Conservation (phyloP, 2,113 vertebrate species). For the Brachionichthys hirsutus region DNA sequence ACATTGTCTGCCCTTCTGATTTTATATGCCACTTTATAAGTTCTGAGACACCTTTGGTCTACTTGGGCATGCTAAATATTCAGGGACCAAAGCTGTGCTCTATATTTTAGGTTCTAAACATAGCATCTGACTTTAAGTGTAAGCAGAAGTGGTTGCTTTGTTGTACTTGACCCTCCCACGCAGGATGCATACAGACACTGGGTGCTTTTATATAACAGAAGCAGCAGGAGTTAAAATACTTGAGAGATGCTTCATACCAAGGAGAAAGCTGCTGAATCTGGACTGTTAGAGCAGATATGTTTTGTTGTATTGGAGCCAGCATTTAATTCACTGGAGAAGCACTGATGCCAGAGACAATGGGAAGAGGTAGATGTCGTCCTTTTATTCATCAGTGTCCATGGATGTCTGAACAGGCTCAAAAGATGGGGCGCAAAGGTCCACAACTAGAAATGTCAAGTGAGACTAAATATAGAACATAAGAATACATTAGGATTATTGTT, state of each 20-base stretch:
- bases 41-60: slow-evolving; percentile 10
- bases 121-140: slow-evolving; percentile 38
- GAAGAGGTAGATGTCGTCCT: slow-evolving; percentile 28
- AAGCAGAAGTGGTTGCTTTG: slow-evolving; percentile 39
- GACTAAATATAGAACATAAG: slow-evolving; percentile 60
- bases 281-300: background rate
- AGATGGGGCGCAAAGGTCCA: slow-evolving; percentile 33
- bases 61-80: slow-evolving; percentile 26
- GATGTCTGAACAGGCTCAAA: slow-evolving; percentile 62
- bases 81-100: slow-evolving; percentile 39
- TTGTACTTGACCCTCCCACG: slow-evolving; percentile 32
- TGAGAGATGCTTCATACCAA: background rate
- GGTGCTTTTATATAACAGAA: slow-evolving; percentile 38
- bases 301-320: slow-evolving; percentile 12
- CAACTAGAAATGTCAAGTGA: slow-evolving; percentile 57
- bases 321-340: slow-evolving; percentile 9
- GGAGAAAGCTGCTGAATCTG: background rate
- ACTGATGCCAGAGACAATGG: slow-evolving; percentile 24
- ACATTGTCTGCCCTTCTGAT: background rate
- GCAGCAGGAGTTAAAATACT: slow-evolving; percentile 15
- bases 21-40: background rate
- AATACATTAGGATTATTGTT: slow-evolving; percentile 43
- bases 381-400: slow-evolving; percentile 34
- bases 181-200: slow-evolving; percentile 27
- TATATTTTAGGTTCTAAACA: slow-evolving; percentile 15